These are phyloP conservation scores for Jaculus jaculus DNA, from an alignment of 2,113 vertebrate genomes.

Conservation along the genomic window DNA sequence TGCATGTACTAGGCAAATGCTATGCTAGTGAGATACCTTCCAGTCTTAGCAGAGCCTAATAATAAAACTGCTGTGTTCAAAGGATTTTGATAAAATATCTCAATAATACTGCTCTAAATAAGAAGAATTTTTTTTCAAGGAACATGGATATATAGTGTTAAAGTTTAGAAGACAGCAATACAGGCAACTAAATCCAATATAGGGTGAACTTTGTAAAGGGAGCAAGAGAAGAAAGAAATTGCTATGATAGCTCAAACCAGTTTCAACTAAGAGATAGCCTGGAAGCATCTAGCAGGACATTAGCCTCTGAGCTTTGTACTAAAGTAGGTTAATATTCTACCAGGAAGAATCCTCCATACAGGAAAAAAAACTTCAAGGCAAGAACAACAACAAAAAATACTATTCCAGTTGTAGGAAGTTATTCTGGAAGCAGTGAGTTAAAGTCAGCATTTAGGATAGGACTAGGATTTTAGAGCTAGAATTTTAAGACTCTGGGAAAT, in stretches of 20 bases:
- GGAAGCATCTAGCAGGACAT: neutral
- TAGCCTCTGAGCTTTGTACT: neutral
- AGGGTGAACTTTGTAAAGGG: neutral
- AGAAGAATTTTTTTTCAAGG: neutral
- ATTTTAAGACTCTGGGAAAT: constrained; percentile 14
- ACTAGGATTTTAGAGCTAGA: constrained; percentile 9
- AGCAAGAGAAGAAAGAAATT: neutral
- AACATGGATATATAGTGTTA: neutral
- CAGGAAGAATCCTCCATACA: neutral
- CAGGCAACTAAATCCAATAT: neutral
- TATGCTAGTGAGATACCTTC: neutral
- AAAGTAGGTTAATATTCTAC: neutral
- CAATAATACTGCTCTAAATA: neutral
- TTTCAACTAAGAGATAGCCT: neutral
- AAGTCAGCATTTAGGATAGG: neutral
- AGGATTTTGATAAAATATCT: neutral
- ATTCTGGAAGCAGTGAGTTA: neutral
- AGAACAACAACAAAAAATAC: neutral
- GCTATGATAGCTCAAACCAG: neutral
- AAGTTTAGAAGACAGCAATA: neutral
- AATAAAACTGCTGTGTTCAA: neutral
- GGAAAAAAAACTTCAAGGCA: neutral
- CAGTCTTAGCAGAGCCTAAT: neutral
- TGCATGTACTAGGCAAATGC: neutral
- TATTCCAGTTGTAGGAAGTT: neutral